Evolutionary conservation across 2,888 invertebrate species (phyloP).

Genomic region (Calameuta filiformis): DNA sequence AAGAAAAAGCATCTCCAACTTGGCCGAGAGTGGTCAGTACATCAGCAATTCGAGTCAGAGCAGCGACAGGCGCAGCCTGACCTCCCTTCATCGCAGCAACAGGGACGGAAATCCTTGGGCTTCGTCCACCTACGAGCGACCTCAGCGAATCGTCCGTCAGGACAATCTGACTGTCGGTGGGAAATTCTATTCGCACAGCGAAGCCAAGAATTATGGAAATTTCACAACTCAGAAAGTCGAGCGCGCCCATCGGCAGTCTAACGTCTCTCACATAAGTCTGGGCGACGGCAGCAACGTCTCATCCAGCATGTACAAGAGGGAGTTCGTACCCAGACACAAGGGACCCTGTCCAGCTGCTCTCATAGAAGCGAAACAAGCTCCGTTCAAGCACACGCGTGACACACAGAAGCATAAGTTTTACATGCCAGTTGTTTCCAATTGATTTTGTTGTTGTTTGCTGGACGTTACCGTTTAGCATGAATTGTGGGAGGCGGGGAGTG

Average conservation of each 20-base stretch:
- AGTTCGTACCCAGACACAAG: conserved; percentile 76
- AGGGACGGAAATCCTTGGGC: conserved; percentile 70
- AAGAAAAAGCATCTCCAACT: conserved; percentile 82
- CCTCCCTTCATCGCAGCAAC: conserved; percentile 80
- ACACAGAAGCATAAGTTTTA: conserved; percentile 89
- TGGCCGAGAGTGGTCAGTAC: conserved; percentile 79
- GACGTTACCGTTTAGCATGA: neutral
- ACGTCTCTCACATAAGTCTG: conserved; percentile 80
- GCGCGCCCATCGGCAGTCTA: conserved; percentile 73
- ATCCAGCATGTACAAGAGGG: conserved; percentile 79
- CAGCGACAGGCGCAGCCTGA: conserved; percentile 81
- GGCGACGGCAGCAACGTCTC: conserved; percentile 75
- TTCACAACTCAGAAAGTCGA: conserved; percentile 73
- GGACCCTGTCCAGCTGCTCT: conserved; percentile 86
- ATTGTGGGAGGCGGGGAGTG: neutral
- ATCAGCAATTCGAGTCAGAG: conserved; percentile 75
- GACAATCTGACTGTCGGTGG: conserved; percentile 80
- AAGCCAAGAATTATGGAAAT: conserved; percentile 77
- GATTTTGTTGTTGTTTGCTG: conserved; percentile 10
- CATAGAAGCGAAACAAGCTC: conserved; percentile 79
- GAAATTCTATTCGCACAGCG: conserved; percentile 79
- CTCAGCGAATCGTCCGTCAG: conserved; percentile 71
- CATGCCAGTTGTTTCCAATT: conserved; percentile 73
- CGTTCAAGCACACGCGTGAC: conserved; percentile 86
- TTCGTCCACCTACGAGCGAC: conserved; percentile 69